A percentile compares a stretch with the other conserved stretches of the same genome.
Conservation (phyloP, 2,113 vertebrate genomes). For the Electrona antarctica region DNA sequence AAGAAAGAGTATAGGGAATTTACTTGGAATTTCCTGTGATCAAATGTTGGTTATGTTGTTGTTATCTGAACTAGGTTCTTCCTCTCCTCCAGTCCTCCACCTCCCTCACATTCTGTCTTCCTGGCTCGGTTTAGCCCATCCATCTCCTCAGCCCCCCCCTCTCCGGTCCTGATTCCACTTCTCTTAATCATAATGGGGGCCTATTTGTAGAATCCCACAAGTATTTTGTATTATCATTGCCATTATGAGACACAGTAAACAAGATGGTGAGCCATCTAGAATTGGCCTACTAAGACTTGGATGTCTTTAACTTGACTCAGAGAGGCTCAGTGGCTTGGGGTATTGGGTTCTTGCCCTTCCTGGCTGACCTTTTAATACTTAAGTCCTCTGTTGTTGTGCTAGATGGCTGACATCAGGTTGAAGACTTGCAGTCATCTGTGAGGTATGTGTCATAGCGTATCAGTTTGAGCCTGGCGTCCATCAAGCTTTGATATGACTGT, state of each 20-base stretch:
- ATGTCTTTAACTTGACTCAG: slow-evolving; percentile 53
- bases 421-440: slow-evolving; percentile 22
- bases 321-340: slow-evolving; percentile 22
- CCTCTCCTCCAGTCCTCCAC: slow-evolving; percentile 15
- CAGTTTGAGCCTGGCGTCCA: slow-evolving; percentile 28
- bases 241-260: slow-evolving; percentile 48
- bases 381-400: slow-evolving; percentile 28
- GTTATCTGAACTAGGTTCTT: slow-evolving; percentile 44
- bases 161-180: not conserved
- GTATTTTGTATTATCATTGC: slow-evolving; percentile 55
- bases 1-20: slow-evolving; percentile 40
- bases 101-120: slow-evolving; percentile 7
- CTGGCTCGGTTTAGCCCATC: slow-evolving; percentile 17
- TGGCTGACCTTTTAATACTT: slow-evolving; percentile 26
- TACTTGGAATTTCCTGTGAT: slow-evolving; percentile 66
- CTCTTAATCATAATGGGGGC: slow-evolving; percentile 31
- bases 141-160: slow-evolving; percentile 26
- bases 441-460: slow-evolving; percentile 11
- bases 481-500: slow-evolving; percentile 33
- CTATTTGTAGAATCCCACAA: slow-evolving; percentile 56
- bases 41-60: slow-evolving; percentile 46
- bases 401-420: slow-evolving; percentile 51
- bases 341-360: slow-evolving; percentile 38
- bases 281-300: slow-evolving; percentile 34
- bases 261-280: slow-evolving; percentile 43